phyloP scores from a whole-genome alignment of 2,113 vertebrate genomes.

The Anhinga anhinga region DNA sequence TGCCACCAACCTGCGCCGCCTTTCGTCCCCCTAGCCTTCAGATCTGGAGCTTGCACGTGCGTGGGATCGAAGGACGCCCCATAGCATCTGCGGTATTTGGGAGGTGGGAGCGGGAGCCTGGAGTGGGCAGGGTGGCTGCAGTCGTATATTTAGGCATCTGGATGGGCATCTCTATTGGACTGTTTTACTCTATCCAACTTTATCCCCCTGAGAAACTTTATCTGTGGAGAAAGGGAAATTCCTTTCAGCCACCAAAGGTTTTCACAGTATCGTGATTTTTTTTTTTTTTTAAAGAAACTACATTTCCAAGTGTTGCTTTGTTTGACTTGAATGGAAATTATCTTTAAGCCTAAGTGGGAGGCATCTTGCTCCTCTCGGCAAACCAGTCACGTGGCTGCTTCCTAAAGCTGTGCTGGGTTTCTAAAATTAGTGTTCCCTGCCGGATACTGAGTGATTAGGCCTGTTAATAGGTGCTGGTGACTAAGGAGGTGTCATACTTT shows the following conservation, averaged over 20 bases:
- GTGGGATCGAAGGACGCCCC: accelerated
- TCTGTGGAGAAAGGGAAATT: not conserved
- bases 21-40: accelerated
- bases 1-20: not conserved
- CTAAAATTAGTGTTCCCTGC: conserved; percentile 60
- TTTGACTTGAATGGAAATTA: not conserved
- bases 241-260: not conserved
- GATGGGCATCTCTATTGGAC: not conserved
- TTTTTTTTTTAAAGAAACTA: not conserved
- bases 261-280: accelerated
- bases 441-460: not conserved
- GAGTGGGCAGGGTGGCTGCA: not conserved
- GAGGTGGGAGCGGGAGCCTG: not conserved
- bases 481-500: conserved; percentile 17
- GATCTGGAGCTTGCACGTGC: not conserved
- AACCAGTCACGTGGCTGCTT: conserved; percentile 7
- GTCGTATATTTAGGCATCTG: not conserved
- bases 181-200: not conserved
- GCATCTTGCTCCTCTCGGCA: conserved; percentile 29
- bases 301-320: not conserved
- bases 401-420: conserved; percentile 20
- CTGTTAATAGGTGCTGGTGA: conserved; percentile 33
- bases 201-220: not conserved
- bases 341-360: not conserved
- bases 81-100: accelerated